Conservation (phyloP, 1,140 invertebrate genomes). For the Philopotamus ludificatus region DNA sequence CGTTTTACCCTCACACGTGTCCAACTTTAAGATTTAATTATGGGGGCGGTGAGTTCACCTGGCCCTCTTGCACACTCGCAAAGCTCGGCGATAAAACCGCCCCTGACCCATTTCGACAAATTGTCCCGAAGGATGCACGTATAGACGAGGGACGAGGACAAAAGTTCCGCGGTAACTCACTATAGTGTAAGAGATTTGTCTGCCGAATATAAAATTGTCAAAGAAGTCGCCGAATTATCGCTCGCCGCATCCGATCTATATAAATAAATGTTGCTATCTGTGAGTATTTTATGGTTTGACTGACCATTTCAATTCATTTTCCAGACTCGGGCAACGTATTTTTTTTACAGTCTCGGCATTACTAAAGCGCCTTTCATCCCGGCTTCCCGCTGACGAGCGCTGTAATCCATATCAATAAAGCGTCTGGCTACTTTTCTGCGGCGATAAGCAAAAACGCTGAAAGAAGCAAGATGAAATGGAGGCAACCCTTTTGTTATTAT, state of each 20-base stretch:
- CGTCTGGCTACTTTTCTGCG: background rate
- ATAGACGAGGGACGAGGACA: no score
- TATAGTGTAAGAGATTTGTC: no score
- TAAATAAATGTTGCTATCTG: no score
- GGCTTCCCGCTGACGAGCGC: slow-evolving; percentile 11
- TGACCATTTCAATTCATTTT: no score
- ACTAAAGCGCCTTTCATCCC: background rate
- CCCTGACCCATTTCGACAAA: background rate
- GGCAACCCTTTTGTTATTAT: slow-evolving; percentile 19
- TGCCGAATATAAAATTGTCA: no score
- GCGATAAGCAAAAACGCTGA: slow-evolving; percentile 6
- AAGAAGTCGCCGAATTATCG: no score
- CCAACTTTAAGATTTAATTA: slow-evolving; percentile 4
- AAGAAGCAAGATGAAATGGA: slow-evolving; percentile 7
- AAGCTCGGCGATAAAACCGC: background rate
- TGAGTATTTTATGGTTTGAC: no score
- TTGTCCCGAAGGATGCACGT: no score
- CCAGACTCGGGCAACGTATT: no score
- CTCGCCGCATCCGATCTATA: no score
- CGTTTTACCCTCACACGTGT: background rate
- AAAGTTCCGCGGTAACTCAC: no score
- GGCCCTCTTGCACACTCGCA: background rate
- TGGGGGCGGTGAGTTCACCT: background rate
- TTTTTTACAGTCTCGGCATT: no score
- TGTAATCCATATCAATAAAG: background rate